These are phyloP conservation scores for Chaetogeoica ovagalla DNA, from an alignment of 2,888 invertebrate genomes.

Conservation along the genomic window DNA sequence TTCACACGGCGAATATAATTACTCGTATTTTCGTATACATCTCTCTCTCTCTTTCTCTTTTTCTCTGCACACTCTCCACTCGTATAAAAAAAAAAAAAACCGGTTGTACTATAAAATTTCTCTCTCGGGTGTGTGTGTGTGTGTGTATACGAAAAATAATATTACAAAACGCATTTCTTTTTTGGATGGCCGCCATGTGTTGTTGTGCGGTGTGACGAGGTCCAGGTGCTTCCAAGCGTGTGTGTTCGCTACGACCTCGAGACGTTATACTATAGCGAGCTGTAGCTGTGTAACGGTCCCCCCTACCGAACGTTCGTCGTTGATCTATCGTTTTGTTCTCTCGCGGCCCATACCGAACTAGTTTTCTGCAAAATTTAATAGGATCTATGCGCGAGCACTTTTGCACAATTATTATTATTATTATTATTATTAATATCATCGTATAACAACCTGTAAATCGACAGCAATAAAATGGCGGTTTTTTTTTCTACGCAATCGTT, in stretches of 20 bases:
- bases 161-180: slow-evolving; percentile 24
- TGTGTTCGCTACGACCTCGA: slow-evolving; percentile 34
- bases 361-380: slow-evolving; percentile 17
- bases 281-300: slow-evolving; percentile 8
- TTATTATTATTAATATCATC: too few relatives aligned
- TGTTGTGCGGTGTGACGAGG: slow-evolving; percentile 9
- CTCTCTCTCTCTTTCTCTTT: neutral
- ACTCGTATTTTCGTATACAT: slow-evolving; percentile 16
- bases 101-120: slow-evolving; percentile 29
- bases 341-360: neutral
- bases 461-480: too few relatives aligned
- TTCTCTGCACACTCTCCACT: too few relatives aligned
- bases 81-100: neutral
- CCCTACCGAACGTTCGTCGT: neutral
- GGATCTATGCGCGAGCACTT: too few relatives aligned
- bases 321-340: slow-evolving; percentile 11
- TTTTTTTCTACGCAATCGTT: too few relatives aligned
- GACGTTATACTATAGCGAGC: neutral
- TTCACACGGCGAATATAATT: slow-evolving; percentile 8
- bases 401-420: too few relatives aligned
- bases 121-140: neutral
- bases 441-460: too few relatives aligned
- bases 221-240: slow-evolving; percentile 43
- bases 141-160: too few relatives aligned
- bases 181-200: slow-evolving; percentile 43